A percentile compares a stretch with the other conserved stretches of the same genome.
These are phyloP conservation scores for Drosophila koepferae DNA, from an alignment of 2,888 invertebrate genomes.

Conservation along the genomic window DNA sequence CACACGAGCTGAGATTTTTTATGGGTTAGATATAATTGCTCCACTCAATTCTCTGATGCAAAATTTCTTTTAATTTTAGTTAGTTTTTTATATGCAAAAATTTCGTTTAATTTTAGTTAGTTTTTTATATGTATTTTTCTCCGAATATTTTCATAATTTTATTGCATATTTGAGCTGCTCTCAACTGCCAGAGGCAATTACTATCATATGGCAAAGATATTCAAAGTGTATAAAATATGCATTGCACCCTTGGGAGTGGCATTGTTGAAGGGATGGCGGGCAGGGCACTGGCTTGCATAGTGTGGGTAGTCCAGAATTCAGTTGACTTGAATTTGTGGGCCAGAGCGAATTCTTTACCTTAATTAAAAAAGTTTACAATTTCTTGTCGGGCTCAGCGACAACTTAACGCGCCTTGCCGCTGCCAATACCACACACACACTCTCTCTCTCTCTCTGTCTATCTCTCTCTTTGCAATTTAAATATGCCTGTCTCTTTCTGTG, in stretches of 20 bases:
- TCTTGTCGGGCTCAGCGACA: conserved; percentile 60
- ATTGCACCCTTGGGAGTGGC: conserved; percentile 16
- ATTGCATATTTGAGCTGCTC: conserved; percentile 5
- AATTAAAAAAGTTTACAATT: conserved; percentile 74
- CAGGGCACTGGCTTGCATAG: neutral
- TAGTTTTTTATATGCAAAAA: neutral
- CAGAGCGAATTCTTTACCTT: conserved; percentile 70
- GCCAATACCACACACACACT: neutral
- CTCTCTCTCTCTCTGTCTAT: neutral
- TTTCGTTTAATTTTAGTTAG: neutral
- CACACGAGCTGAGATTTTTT: too few species aligned
- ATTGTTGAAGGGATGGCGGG: neutral
- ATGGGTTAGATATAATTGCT: too few species aligned
- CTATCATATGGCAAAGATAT: conserved; percentile 12
- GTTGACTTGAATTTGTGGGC: conserved; percentile 29
- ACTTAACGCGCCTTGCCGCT: conserved; percentile 40
- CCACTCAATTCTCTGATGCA: neutral
- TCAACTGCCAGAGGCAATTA: conserved; percentile 15
- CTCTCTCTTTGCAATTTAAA: neutral
- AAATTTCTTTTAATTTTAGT: neutral
- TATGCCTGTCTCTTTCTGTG: conserved; percentile 19
- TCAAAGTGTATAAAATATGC: conserved; percentile 42
- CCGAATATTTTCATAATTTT: neutral
- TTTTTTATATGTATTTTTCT: neutral
- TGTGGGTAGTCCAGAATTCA: conserved; percentile 25